Evolutionary conservation across 2,888 invertebrate species (phyloP), one percentile per base, ranked within the genome.

Genomic region (Siphlonurus alternatus): DNA sequence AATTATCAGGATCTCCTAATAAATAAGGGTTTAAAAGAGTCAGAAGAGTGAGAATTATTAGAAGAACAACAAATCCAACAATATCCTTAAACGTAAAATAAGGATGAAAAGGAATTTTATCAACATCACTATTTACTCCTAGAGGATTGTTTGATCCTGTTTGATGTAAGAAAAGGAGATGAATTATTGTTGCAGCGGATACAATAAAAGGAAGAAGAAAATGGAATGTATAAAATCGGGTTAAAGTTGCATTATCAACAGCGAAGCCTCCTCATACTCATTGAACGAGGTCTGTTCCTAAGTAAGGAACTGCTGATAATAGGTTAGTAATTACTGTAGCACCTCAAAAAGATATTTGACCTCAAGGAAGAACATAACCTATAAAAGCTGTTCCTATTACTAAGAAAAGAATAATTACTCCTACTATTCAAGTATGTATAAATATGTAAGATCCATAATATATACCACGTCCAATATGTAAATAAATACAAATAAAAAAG

Each of bases 301-400:
- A 70, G 68, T 83, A 86, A 0, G 88, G 87, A 10, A 88, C 81
- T 1, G 86, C 85, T 0, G 88, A 87, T 67, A 88, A 66, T 70
- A 89, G 70, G 72, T 87, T 88, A 38, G 86, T 87, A 82, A 88
- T 88, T n/a, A 88, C 86, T 53, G 87, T 87, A 0, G 87, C 87
- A 1, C 86, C 87, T 81, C 88, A 88, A 74, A 86, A 88, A 1
- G 87, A 88, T 81, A 89, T 89, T 84, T 89, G 87, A 5, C 87
- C 87, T 76, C 88, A 88, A 1, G 87, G 87, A 71, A 88, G 68
- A 0, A 88, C 86, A 78, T 89, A 89, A 0, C 88, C 88, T 79
- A 88, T 77, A 74, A 89, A 89, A 23, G 86, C 86, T 61, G 86
- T 84, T 71, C 76, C 83, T 82, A 89, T 89, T 67, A 81, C 74